Percentiles rank a stretch among this genome's conserved stretches.
Evolutionary conservation across 2,888 invertebrate species (phyloP).

Genomic region (Drosophila algonquin): DNA sequence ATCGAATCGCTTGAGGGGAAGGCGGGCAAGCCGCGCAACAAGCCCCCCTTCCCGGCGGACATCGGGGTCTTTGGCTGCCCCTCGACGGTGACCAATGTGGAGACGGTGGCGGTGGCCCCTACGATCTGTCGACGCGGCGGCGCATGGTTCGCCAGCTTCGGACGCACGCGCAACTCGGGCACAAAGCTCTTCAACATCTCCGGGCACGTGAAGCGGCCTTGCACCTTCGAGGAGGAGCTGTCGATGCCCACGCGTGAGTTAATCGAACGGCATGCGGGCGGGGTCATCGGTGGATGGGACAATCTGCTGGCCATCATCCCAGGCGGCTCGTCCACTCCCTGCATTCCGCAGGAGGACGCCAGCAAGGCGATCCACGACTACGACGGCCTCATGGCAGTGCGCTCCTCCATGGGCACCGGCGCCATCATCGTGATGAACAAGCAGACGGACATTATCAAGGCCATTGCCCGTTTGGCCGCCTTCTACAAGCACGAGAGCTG

Average conservation of each 20-base stretch:
- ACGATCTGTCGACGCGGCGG: slow-evolving; percentile 97
- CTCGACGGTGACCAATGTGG: slow-evolving; percentile 98
- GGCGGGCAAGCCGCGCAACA: slow-evolving; percentile 98
- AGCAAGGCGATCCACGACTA: slow-evolving; percentile 97
- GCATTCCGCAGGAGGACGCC: slow-evolving; percentile 96
- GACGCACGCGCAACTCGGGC: slow-evolving; percentile 96
- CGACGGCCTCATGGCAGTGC: slow-evolving; percentile 95
- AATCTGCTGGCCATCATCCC: slow-evolving; percentile 98
- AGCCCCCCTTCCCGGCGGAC: slow-evolving; percentile 99
- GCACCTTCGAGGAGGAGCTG: slow-evolving; percentile 99
- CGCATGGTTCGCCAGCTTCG: slow-evolving; percentile 97
- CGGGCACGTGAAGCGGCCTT: slow-evolving; percentile 96
- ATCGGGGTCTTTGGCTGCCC: slow-evolving; percentile 99
- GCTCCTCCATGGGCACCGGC: slow-evolving; percentile 97
- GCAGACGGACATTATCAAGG: slow-evolving; percentile 96
- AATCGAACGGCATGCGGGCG: slow-evolving; percentile 98
- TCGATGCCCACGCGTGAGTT: slow-evolving; percentile 96
- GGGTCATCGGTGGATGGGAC: slow-evolving; percentile 98
- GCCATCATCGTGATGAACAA: slow-evolving; percentile 99
- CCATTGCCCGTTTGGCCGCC: slow-evolving; percentile 95
- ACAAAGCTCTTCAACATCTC: slow-evolving; percentile 87
- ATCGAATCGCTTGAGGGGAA: slow-evolving; percentile 99
- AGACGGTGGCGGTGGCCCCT: slow-evolving; percentile 97
- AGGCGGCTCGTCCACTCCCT: slow-evolving; percentile 98
- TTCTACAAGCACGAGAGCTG: slow-evolving; percentile 99